Percentiles rank a stretch among this genome's conserved stretches.
Evolutionary conservation across 2,113 vertebrate genomes (phyloP).

Genomic region (Suricata suricatta): DNA sequence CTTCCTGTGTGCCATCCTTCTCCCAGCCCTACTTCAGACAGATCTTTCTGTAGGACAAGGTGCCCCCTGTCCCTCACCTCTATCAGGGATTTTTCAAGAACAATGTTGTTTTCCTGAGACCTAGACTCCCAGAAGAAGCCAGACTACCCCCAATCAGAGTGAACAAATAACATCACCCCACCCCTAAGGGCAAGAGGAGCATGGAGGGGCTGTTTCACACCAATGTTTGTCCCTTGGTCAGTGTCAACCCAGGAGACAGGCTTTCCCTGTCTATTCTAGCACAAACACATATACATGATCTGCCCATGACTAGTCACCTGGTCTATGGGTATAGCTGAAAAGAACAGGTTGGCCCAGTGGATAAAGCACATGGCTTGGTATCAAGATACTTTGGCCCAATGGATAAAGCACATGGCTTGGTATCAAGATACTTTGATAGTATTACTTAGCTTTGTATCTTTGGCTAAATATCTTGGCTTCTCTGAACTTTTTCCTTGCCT

Average conservation of each 20-base stretch:
- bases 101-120: neutral
- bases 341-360: neutral
- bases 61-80: neutral
- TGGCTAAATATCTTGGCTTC: neutral
- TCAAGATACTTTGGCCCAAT: neutral
- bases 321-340: neutral
- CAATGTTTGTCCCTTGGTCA: neutral
- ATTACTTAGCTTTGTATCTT: neutral
- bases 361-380: neutral
- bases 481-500: slow-evolving; percentile 29
- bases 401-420: neutral
- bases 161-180: neutral
- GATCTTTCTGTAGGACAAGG: neutral
- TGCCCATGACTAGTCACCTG: neutral
- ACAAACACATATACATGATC: neutral
- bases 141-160: neutral
- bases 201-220: neutral
- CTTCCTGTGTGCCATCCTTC: neutral
- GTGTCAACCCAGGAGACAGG: neutral
- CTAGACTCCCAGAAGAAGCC: neutral
- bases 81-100: neutral
- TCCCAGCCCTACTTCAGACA: neutral
- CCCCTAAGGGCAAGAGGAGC: neutral
- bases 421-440: neutral
- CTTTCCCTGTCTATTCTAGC: neutral